Base-by-base conservation (phyloP, 2,113 vertebrate genomes). In the Oncorhynchus keta region DNA sequence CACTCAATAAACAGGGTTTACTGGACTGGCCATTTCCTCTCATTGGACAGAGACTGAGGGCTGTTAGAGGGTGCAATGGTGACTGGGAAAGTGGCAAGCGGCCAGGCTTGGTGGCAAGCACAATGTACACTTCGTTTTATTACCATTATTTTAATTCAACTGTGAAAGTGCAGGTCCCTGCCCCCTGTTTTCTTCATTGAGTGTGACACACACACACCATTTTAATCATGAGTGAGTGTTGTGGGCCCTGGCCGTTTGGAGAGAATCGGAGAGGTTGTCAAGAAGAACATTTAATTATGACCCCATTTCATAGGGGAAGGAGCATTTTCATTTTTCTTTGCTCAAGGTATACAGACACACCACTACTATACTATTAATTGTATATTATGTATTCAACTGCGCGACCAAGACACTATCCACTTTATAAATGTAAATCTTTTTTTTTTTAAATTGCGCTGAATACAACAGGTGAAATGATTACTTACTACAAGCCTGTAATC, bases 251-350 rank as follows among this genome's bases (percentile, higher is more conserved):
- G 80, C 62, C 51, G 59, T 49, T 72, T 57, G 49, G 62, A 73
- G 73, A 74, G 71, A 49, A 73, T 74, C 70, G 80, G 39, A 51
- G 83, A 88, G 80, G 77, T 72, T 79, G 76, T 84, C 85, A 72
- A 13, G 22, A 70, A 71, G 79, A 12, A 80, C 85, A 88, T 85
- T 70, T 76, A 88, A 89, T 89, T 70, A 88, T 77, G 79, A 81
- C 69, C 76, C 77, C 70, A 78, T 89, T 84, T 84, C 76, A 80
- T 68, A 32, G 7, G n/a, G 18, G 48, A 64, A 57, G 70, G 83
- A 79, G 64, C 61, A 74, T 51, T 74, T 28, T 48, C 0, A 2
- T 74, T 6, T 48, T 16, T 83, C 73, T 28, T 28, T 8, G 24
- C 74, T 73, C 26, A 67, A 13, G 48, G 62, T 70, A 68, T 22